Conservation (phyloP, 2,888 invertebrate species). For the Rosalia funebris region DNA sequence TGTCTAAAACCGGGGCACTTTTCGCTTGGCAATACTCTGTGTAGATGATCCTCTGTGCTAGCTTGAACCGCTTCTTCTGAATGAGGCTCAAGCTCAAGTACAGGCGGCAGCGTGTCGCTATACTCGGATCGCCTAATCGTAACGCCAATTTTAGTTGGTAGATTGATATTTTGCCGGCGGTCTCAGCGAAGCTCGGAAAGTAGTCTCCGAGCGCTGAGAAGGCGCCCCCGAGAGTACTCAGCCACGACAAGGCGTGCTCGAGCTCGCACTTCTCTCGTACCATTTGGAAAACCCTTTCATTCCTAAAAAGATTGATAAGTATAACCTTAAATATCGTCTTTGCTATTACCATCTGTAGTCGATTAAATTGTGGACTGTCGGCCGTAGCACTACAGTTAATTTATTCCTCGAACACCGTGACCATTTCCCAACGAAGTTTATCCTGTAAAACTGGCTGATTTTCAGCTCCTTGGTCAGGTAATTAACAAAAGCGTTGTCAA, state of each 20-base stretch:
- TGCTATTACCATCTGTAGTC: conserved; percentile 77
- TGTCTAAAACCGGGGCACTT: conserved; percentile 65
- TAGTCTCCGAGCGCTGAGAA: conserved; percentile 95
- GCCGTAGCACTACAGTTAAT: conserved; percentile 58
- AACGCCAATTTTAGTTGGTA: conserved; percentile 85
- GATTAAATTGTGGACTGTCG: conserved; percentile 71
- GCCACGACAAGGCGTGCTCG: conserved; percentile 90
- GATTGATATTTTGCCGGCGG: conserved; percentile 88
- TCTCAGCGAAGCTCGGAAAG: conserved; percentile 81
- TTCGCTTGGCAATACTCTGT: conserved; percentile 65
- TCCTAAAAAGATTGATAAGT: conserved; percentile 61
- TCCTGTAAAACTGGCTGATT: conserved; percentile 49
- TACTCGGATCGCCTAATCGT: conserved; percentile 82
- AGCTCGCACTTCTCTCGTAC: conserved; percentile 77
- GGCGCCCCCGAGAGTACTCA: conserved; percentile 96
- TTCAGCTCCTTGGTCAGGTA: conserved; percentile 56
- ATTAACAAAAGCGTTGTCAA: conserved; percentile 54
- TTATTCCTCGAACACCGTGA: background rate
- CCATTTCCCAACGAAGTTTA: conserved; percentile 41
- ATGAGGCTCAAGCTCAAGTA: conserved; percentile 89
- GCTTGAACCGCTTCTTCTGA: conserved; percentile 77
- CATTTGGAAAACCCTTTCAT: conserved; percentile 64
- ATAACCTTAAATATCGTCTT: conserved; percentile 1
- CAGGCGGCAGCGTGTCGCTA: conserved; percentile 84
- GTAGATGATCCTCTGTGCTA: conserved; percentile 72